Evolutionary conservation across 1,140 invertebrate genomes (phyloP).

Genomic region (Zaprionus inermis): DNA sequence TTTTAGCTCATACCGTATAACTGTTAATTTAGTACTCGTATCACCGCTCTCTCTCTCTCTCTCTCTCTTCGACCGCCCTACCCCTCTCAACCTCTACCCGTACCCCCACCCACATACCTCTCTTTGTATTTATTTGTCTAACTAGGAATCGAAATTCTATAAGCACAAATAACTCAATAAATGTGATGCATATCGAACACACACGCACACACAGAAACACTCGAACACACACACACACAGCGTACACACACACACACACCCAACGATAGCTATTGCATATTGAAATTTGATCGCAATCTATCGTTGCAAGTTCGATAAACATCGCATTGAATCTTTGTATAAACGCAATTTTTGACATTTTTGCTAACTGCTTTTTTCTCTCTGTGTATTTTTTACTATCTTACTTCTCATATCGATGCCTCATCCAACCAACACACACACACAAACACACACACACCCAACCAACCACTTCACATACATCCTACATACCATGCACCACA

Average conservation of each 20-base stretch:
- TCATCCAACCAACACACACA: slow-evolving; percentile 27
- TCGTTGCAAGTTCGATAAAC: slow-evolving; percentile 52
- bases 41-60: slow-evolving; percentile 36
- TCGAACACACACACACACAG: slow-evolving; percentile 9
- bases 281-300: slow-evolving; percentile 9
- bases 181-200: slow-evolving; percentile 52
- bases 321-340: slow-evolving; percentile 58
- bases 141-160: slow-evolving; percentile 64
- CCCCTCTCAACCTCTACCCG: slow-evolving; percentile 24
- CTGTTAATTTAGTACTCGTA: slow-evolving; percentile 34
- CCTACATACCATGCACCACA: slow-evolving; percentile 44
- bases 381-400: slow-evolving; percentile 77
- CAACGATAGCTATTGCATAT: slow-evolving; percentile 2
- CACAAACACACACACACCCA: slow-evolving; percentile 34
- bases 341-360: slow-evolving; percentile 61
- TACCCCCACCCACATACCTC: background rate
- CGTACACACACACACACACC: slow-evolving; percentile 7
- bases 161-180: slow-evolving; percentile 51
- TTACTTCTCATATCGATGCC: slow-evolving; percentile 60
- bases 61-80: slow-evolving; percentile 34
- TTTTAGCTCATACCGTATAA: slow-evolving; percentile 31
- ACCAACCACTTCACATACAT: slow-evolving; percentile 27
- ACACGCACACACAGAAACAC: slow-evolving; percentile 28
- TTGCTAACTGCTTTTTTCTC: slow-evolving; percentile 78
- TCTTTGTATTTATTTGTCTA: slow-evolving; percentile 63